Evolutionary conservation across 2,888 invertebrate genomes (phyloP).

Genomic region (Chalcosyrphus nemorum): DNA sequence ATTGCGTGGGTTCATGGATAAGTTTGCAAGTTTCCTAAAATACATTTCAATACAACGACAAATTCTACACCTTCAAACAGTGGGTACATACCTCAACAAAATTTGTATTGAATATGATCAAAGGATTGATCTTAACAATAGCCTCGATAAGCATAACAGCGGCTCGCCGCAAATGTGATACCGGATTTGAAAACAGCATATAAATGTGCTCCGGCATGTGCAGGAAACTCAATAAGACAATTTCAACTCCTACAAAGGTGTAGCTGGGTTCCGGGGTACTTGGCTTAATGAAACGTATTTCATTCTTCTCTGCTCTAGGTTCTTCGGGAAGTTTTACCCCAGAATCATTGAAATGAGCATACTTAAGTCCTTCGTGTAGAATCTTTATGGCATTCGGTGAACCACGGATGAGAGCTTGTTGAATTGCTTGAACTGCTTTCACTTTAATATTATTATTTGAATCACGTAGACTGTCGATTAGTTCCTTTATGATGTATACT

Average conservation of each 20-base stretch:
- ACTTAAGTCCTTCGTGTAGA: conserved; percentile 77
- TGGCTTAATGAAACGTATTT: conserved; percentile 78
- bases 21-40: conserved; percentile 76
- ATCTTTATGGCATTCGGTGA: conserved; percentile 78
- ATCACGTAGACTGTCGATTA: conserved; percentile 78
- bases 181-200: conserved; percentile 75
- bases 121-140: conserved; percentile 77
- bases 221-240: conserved; percentile 76
- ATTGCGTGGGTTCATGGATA: conserved; percentile 76
- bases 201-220: conserved; percentile 78
- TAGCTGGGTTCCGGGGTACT: conserved; percentile 75
- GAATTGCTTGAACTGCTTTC: conserved; percentile 79
- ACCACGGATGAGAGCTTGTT: conserved; percentile 76
- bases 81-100: conserved; percentile 77
- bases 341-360: conserved; percentile 76
- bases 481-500: conserved; percentile 77
- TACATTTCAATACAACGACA: neutral
- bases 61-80: neutral
- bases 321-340: conserved; percentile 75
- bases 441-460: conserved; percentile 78
- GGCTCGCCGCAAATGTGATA: conserved; percentile 77
- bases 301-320: conserved; percentile 75
- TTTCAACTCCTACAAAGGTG: conserved; percentile 78
- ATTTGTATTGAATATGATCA: conserved; percentile 80
- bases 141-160: conserved; percentile 79